Base-by-base conservation (phyloP, 2,888 invertebrate genomes). In the Malthinus seriepunctatus region DNA sequence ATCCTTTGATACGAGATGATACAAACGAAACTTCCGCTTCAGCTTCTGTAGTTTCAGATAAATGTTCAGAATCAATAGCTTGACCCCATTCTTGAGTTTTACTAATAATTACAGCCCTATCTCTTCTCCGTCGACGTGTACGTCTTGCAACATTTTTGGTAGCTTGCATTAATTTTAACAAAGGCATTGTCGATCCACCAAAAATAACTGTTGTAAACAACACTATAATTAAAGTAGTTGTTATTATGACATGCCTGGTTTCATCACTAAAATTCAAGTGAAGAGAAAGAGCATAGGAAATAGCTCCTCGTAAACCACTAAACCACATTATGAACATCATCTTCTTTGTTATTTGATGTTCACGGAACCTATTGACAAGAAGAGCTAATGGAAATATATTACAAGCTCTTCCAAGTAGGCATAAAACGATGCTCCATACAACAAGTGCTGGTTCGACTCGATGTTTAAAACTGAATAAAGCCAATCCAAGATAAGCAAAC, bases 241-340 rank as follows among this genome's bases (percentile, higher is more conserved):
- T 98, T 56, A 99, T 96, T 55, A 99, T 91, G 14, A 99, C 96
- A 75, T 95, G 94, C 5, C 97, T 86, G 0, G 95, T 97, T 80
- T 97, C 96, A 75, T 93, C 91, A 49, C 93, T 93, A 70, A 97
- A 90, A 68, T 95, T 93, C 73, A 98, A 85, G 82, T 99, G 97
- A 51, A 99, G 85, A 0, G 97, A 96, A 12, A 99, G 81, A 1
- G 98, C 98, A 80, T 99, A 99, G 0, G 98, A 97, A 76, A 99
- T 97, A 7, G 98, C 98, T 34, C 98, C 98, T 55, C 98, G 85
- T 63, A 98, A 80, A 44, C 97, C 95, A 77, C 96, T 96, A 77
- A 97, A 97, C 97, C 97, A 98, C 97, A 98, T 98, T 60, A 98
- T 96, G 73, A 97, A 97, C 88, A 97, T 97, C 95, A 96, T 97